Evolutionary conservation across 2,113 vertebrate species (phyloP), one percentile per base, ranked within the genome.

Genomic region (Corydoras maculifer): DNA sequence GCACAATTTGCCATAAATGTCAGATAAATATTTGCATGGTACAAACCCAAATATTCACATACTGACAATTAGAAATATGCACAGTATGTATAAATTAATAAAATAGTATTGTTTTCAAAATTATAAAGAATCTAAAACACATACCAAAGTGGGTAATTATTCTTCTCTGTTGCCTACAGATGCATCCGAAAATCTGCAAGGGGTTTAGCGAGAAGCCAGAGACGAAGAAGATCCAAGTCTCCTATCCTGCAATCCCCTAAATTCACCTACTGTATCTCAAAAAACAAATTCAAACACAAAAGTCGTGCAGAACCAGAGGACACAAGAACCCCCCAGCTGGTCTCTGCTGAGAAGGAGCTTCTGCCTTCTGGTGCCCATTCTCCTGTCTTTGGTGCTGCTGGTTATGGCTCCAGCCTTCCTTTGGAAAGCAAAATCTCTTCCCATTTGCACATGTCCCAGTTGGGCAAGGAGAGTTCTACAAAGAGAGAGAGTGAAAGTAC

Each of bases 231-330:
- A 65, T 98, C 97, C 61, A 97, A 99, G 84, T 98, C 97, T 70
- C 97, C 97, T 0, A 92, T 99, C 75, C 92, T 98, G 74, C 95
- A 97, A 68, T 93, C 94, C 50, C 93, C 97, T 0, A 98, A 93
- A 80, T 98, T 99, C 74, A 95, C 94, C 65, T 96, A 98, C 72
- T 95, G 93, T 87, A 92, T 93, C 84, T 30, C 88, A 3, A 77
- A 89, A 3, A 25, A 25, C 18, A 89, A 89, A 64, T 84, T 92
- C 9, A 91, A 91, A 76, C 92, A 90, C 73, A 92, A 90, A 81
- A 89, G 86, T 77, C 87, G 90, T 43, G 79, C 74, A 0, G 91
- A 92, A 58, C 30, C 82, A 0, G 69, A 77, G 4, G 88, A 91
- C 2, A 70, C 87, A 67, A 75, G 77, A 7, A 77, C 77, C 0